Evolutionary conservation across 2,113 vertebrate genomes (phyloP).

Genomic region (Neodontobutis hainanensis): DNA sequence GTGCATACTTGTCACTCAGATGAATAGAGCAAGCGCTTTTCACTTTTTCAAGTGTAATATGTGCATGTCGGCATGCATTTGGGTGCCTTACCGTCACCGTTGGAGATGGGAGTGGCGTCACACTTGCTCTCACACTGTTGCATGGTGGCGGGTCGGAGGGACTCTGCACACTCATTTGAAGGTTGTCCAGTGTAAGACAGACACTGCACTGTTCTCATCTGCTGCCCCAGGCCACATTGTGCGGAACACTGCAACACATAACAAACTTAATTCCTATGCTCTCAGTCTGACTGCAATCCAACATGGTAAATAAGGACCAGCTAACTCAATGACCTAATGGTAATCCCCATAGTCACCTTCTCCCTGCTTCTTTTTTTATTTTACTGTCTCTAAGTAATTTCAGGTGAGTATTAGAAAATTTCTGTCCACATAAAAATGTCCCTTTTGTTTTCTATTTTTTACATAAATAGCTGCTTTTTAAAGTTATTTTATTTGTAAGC

Average conservation of each 20-base stretch:
- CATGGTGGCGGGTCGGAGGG: conserved; percentile 87
- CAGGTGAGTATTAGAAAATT: too few species aligned
- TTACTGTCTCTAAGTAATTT: too few species aligned
- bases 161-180: conserved; percentile 89
- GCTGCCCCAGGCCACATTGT: conserved; percentile 95
- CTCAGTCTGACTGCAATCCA: neutral
- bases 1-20: neutral
- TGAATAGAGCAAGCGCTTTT: neutral
- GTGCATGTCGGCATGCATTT: neutral
- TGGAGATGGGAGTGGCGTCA: conserved; percentile 90
- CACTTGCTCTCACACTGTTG: conserved; percentile 99
- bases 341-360: conserved; percentile 43
- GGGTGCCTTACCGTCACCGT: conserved; percentile 86
- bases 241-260: conserved; percentile 87
- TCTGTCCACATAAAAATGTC: too few species aligned
- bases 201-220: conserved; percentile 94
- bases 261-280: neutral
- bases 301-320: conserved; percentile 21
- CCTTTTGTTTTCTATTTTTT: too few species aligned
- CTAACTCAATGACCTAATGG: neutral
- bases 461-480: conserved; percentile 9
- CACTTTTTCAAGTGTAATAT: conserved; percentile 4
- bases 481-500: too few species aligned
- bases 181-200: conserved; percentile 94
- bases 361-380: neutral